Conservation (phyloP, 2,888 invertebrate genomes). For the Tachystola acroxantha region DNA sequence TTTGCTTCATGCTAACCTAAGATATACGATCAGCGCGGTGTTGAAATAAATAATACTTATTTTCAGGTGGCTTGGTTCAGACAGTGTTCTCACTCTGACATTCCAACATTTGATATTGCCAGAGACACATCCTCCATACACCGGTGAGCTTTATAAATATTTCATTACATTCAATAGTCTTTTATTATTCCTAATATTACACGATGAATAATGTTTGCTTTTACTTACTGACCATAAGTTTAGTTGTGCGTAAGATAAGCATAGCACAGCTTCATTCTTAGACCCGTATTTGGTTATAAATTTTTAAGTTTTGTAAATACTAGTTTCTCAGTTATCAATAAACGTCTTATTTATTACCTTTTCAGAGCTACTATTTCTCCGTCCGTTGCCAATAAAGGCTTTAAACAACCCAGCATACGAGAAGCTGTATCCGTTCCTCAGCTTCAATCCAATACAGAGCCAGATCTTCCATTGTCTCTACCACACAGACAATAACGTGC, state of each 20-base stretch:
- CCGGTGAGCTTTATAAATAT: slow-evolving; percentile 82
- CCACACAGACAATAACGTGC: slow-evolving; percentile 94
- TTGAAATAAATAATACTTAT: background rate
- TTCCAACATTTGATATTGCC: slow-evolving; percentile 95
- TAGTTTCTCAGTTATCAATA: too few species aligned
- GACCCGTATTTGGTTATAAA: too few species aligned
- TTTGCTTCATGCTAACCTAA: too few species aligned
- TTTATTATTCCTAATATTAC: too few species aligned
- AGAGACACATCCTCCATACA: slow-evolving; percentile 94
- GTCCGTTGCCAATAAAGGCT: slow-evolving; percentile 92
- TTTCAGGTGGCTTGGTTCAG: slow-evolving; percentile 78
- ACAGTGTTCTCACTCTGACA: slow-evolving; percentile 79
- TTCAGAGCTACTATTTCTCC: slow-evolving; percentile 90
- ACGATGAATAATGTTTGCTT: too few species aligned
- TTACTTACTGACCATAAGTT: too few species aligned
- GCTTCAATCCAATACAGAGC: slow-evolving; percentile 99
- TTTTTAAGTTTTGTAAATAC: too few species aligned
- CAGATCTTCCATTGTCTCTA: slow-evolving; percentile 98
- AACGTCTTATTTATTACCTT: too few species aligned
- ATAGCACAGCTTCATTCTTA: too few species aligned
- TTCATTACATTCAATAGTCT: too few species aligned
- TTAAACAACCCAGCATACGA: slow-evolving; percentile 88
- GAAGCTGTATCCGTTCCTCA: slow-evolving; percentile 91
- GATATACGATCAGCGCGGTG: too few species aligned
- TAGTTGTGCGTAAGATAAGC: too few species aligned